Evolutionary conservation across 2,888 invertebrate genomes (phyloP).

Genomic region (Leucoma salicis): DNA sequence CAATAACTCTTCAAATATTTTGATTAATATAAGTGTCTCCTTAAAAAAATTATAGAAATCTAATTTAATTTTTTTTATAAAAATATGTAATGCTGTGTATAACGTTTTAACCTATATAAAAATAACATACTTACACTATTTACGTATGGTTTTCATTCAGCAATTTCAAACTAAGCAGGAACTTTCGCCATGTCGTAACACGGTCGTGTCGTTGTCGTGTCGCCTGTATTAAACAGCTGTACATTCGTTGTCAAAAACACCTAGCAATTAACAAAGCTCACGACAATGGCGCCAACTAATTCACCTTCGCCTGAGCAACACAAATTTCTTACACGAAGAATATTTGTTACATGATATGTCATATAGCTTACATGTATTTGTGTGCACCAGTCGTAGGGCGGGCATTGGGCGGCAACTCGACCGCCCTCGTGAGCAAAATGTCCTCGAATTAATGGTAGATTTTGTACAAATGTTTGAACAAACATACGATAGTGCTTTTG

Average conservation of each 20-base stretch:
- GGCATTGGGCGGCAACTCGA: conserved; percentile 8
- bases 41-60: too few species aligned
- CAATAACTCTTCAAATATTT: too few species aligned
- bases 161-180: background rate
- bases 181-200: background rate
- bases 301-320: conserved; percentile 27
- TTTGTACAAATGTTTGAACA: conserved; percentile 18
- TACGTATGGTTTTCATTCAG: background rate
- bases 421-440: conserved; percentile 7
- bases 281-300: conserved; percentile 34
- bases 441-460: conserved; percentile 4
- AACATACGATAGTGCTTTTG: background rate
- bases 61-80: too few species aligned
- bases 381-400: conserved; percentile 2
- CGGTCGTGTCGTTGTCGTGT: conserved; percentile 23
- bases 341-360: conserved; percentile 28
- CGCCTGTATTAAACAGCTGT: conserved; percentile 16
- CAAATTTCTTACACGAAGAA: conserved; percentile 27
- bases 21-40: too few species aligned
- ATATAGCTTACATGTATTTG: conserved; percentile 25
- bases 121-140: background rate
- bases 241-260: conserved; percentile 29
- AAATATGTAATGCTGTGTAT: too few species aligned
- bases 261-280: conserved; percentile 31
- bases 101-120: too few species aligned